Conservation (phyloP, 2,113 vertebrate genomes). For the Stercorarius parasiticus region DNA sequence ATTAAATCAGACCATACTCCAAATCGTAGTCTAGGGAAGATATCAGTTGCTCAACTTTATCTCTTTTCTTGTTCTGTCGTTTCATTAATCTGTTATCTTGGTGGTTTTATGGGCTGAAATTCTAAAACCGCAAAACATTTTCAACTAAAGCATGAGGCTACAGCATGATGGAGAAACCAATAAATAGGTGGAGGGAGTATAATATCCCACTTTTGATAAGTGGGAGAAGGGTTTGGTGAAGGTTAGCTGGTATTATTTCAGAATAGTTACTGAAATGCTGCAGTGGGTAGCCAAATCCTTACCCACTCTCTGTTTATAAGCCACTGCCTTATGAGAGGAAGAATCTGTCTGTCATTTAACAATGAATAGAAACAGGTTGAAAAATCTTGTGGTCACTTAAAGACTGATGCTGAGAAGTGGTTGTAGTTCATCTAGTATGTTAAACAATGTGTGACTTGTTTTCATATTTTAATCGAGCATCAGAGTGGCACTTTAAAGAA, state of each 20-base stretch:
- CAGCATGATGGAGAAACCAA: neutral
- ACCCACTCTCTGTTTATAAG: neutral
- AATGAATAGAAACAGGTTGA: neutral
- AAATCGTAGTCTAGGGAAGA: neutral
- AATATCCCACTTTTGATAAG: neutral
- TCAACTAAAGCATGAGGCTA: neutral
- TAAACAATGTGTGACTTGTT: neutral
- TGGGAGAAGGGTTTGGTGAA: neutral
- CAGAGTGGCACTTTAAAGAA: neutral
- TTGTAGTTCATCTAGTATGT: neutral
- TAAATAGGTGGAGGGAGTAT: neutral
- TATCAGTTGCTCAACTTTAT: neutral
- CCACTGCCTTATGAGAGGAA: neutral
- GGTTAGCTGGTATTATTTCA: neutral
- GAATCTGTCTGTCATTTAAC: neutral
- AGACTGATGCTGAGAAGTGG: neutral
- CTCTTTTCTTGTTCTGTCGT: neutral
- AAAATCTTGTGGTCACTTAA: neutral
- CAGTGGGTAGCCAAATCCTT: neutral
- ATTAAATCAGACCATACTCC: neutral
- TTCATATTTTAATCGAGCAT: neutral
- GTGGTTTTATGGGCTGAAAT: neutral
- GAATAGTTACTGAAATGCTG: neutral
- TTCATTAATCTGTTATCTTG: neutral
- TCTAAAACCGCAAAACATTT: neutral